Percentiles rank a stretch among this genome's conserved stretches.
These are phyloP conservation scores for Campylomormyrus numenius DNA, from an alignment of 2,113 vertebrate species.

Conservation along the genomic window DNA sequence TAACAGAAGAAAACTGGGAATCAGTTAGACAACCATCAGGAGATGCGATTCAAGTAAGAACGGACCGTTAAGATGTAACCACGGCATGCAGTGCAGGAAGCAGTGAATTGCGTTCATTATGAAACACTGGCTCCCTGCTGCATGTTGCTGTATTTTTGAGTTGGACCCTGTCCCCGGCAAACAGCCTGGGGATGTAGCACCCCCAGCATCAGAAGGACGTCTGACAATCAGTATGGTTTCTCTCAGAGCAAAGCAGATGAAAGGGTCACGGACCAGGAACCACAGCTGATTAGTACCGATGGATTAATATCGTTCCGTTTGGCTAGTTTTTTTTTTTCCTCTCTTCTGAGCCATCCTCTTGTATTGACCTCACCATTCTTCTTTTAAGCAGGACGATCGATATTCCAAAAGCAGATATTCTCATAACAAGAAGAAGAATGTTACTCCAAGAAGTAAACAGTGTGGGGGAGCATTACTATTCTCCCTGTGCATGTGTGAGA, in stretches of 20 bases:
- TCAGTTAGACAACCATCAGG: neutral
- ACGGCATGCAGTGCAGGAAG: neutral
- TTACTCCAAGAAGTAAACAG: neutral
- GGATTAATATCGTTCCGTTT: conserved; percentile 26
- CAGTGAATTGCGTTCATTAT: neutral
- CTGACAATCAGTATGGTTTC: neutral
- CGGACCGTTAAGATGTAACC: neutral
- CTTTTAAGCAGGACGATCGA: conserved; percentile 26
- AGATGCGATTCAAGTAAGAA: neutral
- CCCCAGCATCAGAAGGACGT: neutral
- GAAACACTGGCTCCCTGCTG: neutral
- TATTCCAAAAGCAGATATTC: neutral
- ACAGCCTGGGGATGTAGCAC: neutral
- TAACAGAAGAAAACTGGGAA: neutral
- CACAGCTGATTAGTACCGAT: conserved; percentile 14
- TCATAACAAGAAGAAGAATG: conserved; percentile 10
- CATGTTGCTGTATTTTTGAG: neutral
- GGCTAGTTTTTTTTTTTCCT: neutral
- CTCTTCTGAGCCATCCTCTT: neutral
- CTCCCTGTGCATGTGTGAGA: neutral
- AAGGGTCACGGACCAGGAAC: neutral
- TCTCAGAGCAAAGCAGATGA: neutral
- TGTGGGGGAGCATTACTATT: neutral
- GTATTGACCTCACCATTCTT: conserved; percentile 20
- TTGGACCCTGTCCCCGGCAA: too few relatives aligned